Evolutionary conservation across 2,888 invertebrate genomes (phyloP), one percentile per base, ranked within the genome.

Genomic region (Zootermopsis nevadensis): DNA sequence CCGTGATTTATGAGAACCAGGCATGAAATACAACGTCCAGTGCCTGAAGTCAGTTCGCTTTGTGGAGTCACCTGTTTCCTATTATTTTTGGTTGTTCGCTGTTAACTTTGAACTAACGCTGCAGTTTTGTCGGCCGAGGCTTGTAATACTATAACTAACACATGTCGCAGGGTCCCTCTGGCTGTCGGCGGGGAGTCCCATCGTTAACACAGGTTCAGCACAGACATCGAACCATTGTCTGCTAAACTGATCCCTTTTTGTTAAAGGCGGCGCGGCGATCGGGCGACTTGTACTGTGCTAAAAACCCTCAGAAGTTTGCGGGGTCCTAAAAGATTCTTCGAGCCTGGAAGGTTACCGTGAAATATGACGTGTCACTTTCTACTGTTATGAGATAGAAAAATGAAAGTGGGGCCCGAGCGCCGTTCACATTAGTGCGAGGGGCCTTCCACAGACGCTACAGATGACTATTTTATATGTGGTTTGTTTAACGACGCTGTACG

Each of bases 141-240:
- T 76, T 76, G 76, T 76, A 76, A 76, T 76, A 15, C 42, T 42
- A 76, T 42, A 76, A 76, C 76, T 76, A 76, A 76, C 76, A 76
- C 30, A 76, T 76, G 76, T 76, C 76, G 76, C 33, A 60, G 60
- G 60, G 60, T n/a, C n/a, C n/a, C n/a, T 60, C n/a, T 60, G 60
- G 60, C 60, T 6, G 27, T 8, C 60, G n/a, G 60, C 60, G 27
- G 60, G 60, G 60, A n/a, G 60, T 60, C 0, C n/a, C 48, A 27
- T 27, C 60, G 60, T 60, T 60, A n/a, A 27, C 4, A 27, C n/a
- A 60, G 60, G 60, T n/a, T 60, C 60, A 60, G 27, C 2, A 27
- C 60, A 60, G 27, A 27, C n/a, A 60, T 60, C n/a, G 60, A 27
- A 27, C 60, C n/a, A 27, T 60, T 60, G 27, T 60, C 60, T 60